phyloP scores from a whole-genome alignment of 2,888 invertebrate species.

The Cheilosia pagana region DNA sequence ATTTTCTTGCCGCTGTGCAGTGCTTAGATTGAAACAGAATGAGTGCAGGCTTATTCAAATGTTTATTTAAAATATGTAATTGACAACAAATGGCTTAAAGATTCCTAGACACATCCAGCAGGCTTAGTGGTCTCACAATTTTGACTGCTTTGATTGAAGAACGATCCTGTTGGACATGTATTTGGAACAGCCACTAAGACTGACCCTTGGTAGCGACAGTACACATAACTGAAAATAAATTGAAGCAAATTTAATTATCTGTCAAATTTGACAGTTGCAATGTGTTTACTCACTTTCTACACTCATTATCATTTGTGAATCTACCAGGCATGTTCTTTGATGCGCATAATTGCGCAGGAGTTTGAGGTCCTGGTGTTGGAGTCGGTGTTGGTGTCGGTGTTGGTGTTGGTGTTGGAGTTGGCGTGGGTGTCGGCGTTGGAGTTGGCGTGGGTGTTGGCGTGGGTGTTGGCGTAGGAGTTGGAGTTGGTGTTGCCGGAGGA shows the following conservation, averaged over 20 bases:
- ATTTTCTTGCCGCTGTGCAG: too few relatives aligned
- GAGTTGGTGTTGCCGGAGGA: not conserved
- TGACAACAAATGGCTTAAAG: not conserved
- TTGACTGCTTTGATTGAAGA: constrained; percentile 28
- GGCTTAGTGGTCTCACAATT: constrained; percentile 22
- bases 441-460: not conserved
- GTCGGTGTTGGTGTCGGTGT: constrained; percentile 1
- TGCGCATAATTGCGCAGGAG: constrained; percentile 18
- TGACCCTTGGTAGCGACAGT: constrained; percentile 23
- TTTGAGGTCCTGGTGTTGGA: not conserved
- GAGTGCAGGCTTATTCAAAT: not conserved
- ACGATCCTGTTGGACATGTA: constrained; percentile 4
- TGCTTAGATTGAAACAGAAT: too few relatives aligned
- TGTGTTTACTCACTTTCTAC: constrained; percentile 15
- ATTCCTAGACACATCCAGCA: constrained; percentile 11
- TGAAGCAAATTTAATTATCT: not conserved
- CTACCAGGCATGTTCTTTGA: constrained; percentile 2
- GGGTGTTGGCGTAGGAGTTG: constrained; percentile 2
- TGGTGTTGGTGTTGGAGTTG: not conserved
- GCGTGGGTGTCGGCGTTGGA: not conserved
- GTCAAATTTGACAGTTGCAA: not conserved
- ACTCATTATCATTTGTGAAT: constrained; percentile 22
- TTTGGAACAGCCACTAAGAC: constrained; percentile 19
- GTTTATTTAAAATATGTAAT: constrained; percentile 8
- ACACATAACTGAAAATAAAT: constrained; percentile 21